Evolutionary conservation across 1,140 invertebrate genomes (phyloP), one percentile per base, ranked within the genome.

Genomic region (Gyrodactylus bullatarudis): DNA sequence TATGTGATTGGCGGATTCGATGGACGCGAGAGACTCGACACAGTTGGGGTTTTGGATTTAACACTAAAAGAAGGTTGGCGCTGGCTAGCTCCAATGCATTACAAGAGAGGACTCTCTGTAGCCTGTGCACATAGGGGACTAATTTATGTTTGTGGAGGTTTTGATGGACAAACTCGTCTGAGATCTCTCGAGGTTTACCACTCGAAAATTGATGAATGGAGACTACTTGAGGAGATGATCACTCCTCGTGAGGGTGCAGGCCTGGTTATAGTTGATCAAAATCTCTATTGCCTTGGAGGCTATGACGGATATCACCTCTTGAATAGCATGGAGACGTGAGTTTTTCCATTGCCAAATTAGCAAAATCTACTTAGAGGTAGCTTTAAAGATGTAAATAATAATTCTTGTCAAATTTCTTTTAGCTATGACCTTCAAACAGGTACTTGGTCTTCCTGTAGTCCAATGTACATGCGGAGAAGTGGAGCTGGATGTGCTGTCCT

Each of bases 81-180:
- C 22, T 74, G 75, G 25, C 76, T 79, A 0, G 73, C 77, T 8
- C 73, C 77, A 8, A 80, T 80, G 79, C 75, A 77, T 26, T 76
- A 79, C 22, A 76, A 77, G 20, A 74, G 79, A 24, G 79, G 79
- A 20, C 74, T 80, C 24, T 77, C 79, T 54, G 78, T 77, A 19
- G 77, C 77, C 21, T 78, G 77, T 76, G 77, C 78, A 0, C 78
- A 78, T 73, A 78, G 77, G 76, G 78, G 72, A 27, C 20, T 16
- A 69, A 78, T 80, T 20, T 80, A 78, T 76, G 78, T 80, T 22
- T 80, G 79, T 77, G 79, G 79, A 20, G 79, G 79, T 0, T 80
- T 80, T 75, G 79, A 79, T 76, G 79, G 79, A 1, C 77, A 77
- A 71, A 76, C 76, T 22, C 75, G 79, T n/a, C 78, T 79, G 75